phyloP scores from a whole-genome alignment of 1,140 invertebrate genomes.

The Tribolium castaneum region DNA sequence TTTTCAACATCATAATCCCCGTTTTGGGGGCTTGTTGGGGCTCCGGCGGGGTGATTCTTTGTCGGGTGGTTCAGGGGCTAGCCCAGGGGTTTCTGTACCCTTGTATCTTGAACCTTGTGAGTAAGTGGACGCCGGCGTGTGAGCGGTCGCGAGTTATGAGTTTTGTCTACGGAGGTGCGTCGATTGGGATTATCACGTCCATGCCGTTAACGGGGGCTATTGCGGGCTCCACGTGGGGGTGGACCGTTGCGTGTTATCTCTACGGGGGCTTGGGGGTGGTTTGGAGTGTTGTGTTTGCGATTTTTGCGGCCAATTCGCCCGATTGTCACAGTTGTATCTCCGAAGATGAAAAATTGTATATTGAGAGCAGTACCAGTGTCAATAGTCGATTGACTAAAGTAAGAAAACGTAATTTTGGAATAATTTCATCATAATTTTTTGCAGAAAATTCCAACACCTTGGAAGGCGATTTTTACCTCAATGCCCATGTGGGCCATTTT shows the following conservation, averaged over 20 bases:
- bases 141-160: slow-evolving; percentile 71
- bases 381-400: neutral
- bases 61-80: slow-evolving; percentile 79
- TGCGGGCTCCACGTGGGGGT: slow-evolving; percentile 71
- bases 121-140: slow-evolving; percentile 76
- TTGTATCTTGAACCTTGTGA: slow-evolving; percentile 79
- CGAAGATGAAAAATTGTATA: slow-evolving; percentile 69
- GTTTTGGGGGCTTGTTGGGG: slow-evolving; percentile 62
- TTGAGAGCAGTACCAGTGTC: slow-evolving; percentile 63
- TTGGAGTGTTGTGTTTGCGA: slow-evolving; percentile 72
- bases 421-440: neutral
- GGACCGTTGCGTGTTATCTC: slow-evolving; percentile 81
- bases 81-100: slow-evolving; percentile 83
- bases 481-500: slow-evolving; percentile 85
- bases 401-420: neutral
- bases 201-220: slow-evolving; percentile 75
- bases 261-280: slow-evolving; percentile 73
- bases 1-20: slow-evolving; percentile 67
- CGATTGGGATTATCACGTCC: slow-evolving; percentile 65
- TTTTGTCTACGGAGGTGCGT: slow-evolving; percentile 68
- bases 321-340: slow-evolving; percentile 68
- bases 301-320: slow-evolving; percentile 75
- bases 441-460: slow-evolving; percentile 70
- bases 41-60: slow-evolving; percentile 70
- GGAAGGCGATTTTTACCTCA: slow-evolving; percentile 79